Percentiles rank a stretch among this genome's conserved stretches.
Conservation (phyloP, 2,113 vertebrate genomes). For the Prochilodus magdalenae region DNA sequence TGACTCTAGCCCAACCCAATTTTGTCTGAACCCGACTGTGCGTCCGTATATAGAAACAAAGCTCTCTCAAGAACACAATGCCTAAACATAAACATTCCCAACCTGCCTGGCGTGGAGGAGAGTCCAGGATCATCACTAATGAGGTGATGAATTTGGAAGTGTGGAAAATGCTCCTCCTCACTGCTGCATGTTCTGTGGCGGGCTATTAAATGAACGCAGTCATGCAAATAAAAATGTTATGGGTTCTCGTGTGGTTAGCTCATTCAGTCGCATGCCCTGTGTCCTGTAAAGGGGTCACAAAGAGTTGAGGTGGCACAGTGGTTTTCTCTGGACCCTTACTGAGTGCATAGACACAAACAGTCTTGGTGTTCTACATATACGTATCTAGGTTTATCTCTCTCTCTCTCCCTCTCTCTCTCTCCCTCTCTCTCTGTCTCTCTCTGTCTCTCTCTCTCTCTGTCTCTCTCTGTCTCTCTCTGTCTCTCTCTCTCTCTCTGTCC, state of each 20-base stretch:
- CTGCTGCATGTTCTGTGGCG: too few species aligned
- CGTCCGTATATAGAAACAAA: not conserved
- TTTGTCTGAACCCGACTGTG: too few species aligned
- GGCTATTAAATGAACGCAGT: not conserved
- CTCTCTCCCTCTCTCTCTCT: too few species aligned
- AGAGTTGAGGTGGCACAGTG: not conserved
- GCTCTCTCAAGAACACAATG: not conserved
- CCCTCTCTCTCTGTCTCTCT: too few species aligned
- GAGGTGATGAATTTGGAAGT: not conserved
- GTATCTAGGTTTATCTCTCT: too few species aligned
- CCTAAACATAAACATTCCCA: not conserved
- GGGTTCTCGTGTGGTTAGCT: not conserved
- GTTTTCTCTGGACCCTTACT: not conserved
- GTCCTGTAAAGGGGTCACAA: not conserved
- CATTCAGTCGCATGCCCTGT: not conserved
- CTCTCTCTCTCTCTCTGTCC: too few species aligned
- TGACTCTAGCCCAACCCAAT: too few species aligned
- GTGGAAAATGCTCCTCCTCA: not conserved
- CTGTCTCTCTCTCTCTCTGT: too few species aligned
- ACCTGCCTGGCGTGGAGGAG: not conserved
- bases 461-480: too few species aligned
- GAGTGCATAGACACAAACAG: too few species aligned
- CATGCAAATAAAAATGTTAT: not conserved
- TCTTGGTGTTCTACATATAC: too few species aligned
- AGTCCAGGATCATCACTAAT: not conserved